These are phyloP conservation scores for Drosophila elegans DNA, from an alignment of 1,140 invertebrate species.

Conservation along the genomic window DNA sequence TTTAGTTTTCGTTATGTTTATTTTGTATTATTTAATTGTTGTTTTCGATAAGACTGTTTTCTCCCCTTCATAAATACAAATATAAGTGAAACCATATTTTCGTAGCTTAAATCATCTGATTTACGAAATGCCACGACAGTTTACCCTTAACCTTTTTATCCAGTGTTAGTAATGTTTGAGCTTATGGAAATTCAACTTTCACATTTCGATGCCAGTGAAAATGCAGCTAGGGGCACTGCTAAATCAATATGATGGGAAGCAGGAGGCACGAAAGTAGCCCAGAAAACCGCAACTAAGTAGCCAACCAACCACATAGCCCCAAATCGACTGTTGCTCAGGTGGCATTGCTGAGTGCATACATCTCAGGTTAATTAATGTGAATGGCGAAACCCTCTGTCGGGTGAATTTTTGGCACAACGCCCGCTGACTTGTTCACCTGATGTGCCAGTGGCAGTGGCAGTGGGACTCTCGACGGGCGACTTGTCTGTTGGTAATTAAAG, in stretches of 20 bases:
- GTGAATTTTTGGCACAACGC: constrained; percentile 64
- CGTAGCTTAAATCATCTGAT: not conserved
- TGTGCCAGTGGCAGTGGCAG: not conserved
- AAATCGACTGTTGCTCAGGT: constrained; percentile 37
- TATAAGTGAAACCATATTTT: too few relatives aligned
- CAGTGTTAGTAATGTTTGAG: not conserved
- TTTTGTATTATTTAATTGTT: too few relatives aligned
- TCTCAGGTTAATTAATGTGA: constrained; percentile 63
- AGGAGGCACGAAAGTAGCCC: constrained; percentile 26
- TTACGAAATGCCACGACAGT: not conserved
- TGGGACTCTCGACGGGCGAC: constrained; percentile 28
- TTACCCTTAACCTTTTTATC: constrained; percentile 25
- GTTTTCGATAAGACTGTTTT: not conserved
- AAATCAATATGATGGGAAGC: constrained; percentile 57
- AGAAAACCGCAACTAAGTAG: constrained; percentile 13
- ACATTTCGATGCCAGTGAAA: constrained; percentile 39
- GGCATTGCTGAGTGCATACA: constrained; percentile 25
- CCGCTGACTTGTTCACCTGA: constrained; percentile 68
- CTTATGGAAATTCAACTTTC: constrained; percentile 51
- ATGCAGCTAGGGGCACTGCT: not conserved
- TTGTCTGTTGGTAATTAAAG: constrained; percentile 79
- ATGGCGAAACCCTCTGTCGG: constrained; percentile 21
- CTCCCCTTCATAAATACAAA: not conserved
- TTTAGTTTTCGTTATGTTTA: too few relatives aligned
- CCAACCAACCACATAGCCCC: constrained; percentile 9